phyloP scores from a whole-genome alignment of 2,888 invertebrate species.

The Mesorhabditis sp. region DNA sequence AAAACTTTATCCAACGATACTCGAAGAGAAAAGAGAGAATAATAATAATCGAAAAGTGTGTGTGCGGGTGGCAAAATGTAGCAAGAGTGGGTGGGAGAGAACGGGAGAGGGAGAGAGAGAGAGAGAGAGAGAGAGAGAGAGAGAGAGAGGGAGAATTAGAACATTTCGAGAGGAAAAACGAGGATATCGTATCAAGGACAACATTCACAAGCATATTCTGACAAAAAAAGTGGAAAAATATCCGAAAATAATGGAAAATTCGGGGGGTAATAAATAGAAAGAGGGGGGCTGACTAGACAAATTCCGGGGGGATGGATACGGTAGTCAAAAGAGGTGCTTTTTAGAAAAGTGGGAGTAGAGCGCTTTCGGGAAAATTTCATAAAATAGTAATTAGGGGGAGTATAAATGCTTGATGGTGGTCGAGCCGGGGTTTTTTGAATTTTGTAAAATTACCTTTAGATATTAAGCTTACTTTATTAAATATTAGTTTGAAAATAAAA shows the following conservation, averaged over 20 bases:
- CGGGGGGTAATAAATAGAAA: no score
- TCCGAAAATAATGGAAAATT: conserved; percentile 10
- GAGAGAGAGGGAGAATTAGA: background rate
- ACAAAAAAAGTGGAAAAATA: conserved; percentile 9
- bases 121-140: background rate
- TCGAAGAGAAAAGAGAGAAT: no score
- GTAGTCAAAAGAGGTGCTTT: no score
- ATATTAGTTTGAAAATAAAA: background rate
- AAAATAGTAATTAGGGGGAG: background rate
- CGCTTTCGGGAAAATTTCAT: background rate
- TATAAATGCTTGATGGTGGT: background rate
- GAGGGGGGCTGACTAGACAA: no score
- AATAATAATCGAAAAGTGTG: no score
- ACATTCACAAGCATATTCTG: conserved; percentile 12
- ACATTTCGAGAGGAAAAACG: background rate
- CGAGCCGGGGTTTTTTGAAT: background rate
- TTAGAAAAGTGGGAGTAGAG: background rate
- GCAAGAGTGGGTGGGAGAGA: background rate
- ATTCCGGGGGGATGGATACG: no score
- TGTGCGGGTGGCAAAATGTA: background rate
- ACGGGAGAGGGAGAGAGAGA: background rate
- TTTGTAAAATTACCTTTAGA: background rate
- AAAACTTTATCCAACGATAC: no score
- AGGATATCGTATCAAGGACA: conserved; percentile 17
- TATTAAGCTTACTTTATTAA: background rate